Percentiles rank a stretch among this genome's conserved stretches.
phyloP scores from a whole-genome alignment of 2,113 vertebrate species.

The Hiodon alosoides region DNA sequence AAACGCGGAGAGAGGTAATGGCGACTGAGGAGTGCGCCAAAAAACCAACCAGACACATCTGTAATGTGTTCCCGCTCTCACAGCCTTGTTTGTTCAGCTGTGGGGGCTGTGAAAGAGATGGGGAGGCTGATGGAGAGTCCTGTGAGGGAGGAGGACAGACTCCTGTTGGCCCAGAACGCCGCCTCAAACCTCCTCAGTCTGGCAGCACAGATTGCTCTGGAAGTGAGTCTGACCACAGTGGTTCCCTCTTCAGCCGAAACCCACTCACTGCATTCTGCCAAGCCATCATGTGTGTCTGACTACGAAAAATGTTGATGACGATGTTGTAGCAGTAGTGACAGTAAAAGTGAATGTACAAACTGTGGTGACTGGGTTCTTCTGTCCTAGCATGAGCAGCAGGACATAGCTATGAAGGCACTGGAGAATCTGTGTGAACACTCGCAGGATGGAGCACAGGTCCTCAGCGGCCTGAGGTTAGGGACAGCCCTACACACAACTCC shows the following conservation, averaged over 20 bases:
- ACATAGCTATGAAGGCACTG: constrained; percentile 72
- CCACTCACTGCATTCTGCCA: not conserved
- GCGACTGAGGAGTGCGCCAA: not conserved
- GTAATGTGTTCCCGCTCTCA: not conserved
- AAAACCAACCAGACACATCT: too few species aligned
- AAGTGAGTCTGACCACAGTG: constrained; percentile 58
- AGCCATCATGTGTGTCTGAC: not conserved
- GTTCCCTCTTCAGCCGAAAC: not conserved
- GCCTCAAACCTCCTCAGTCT: constrained; percentile 66
- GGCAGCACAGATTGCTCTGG: constrained; percentile 81
- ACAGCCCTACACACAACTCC: not conserved
- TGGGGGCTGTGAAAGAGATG: constrained; percentile 63
- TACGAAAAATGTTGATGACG: not conserved
- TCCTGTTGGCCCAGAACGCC: constrained; percentile 52
- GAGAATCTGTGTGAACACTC: constrained; percentile 72
- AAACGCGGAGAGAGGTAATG: constrained; percentile 68
- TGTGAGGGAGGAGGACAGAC: constrained; percentile 40
- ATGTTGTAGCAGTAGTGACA: not conserved
- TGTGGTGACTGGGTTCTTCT: constrained; percentile 28
- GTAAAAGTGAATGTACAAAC: not conserved
- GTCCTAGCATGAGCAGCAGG: constrained; percentile 71
- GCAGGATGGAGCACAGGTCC: constrained; percentile 60
- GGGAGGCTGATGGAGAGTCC: constrained; percentile 48
- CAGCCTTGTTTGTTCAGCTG: constrained; percentile 61
- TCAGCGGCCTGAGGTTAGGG: constrained; percentile 76